Evolutionary conservation across 2,113 vertebrate species (phyloP).

Genomic region (Pycnonotus jocosus): DNA sequence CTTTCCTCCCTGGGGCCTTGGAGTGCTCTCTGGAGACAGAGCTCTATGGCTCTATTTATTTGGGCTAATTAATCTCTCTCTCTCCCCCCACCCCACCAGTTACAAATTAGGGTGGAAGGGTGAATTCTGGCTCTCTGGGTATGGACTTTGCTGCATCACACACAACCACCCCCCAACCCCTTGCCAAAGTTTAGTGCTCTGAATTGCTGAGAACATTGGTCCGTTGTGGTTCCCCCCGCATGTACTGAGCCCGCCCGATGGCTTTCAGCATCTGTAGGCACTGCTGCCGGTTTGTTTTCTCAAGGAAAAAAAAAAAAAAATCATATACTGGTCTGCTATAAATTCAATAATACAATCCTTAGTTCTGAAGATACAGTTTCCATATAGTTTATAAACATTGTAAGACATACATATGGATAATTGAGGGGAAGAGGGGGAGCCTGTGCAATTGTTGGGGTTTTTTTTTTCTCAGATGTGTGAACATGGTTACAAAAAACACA

Average conservation of each 20-base stretch:
- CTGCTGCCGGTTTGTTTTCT: slow-evolving; percentile 52
- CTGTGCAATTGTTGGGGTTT: slow-evolving; percentile 53
- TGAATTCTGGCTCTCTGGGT: slow-evolving; percentile 17
- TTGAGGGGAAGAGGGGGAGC: slow-evolving; percentile 17
- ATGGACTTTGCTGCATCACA: background rate
- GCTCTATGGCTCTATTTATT: slow-evolving; percentile 27
- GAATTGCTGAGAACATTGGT: slow-evolving; percentile 64
- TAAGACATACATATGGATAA: slow-evolving; percentile 71
- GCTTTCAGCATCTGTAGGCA: slow-evolving; percentile 40
- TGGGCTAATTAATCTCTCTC: background rate
- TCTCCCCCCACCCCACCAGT: background rate
- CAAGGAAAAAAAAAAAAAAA: slow-evolving; percentile 25
- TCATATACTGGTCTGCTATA: slow-evolving; percentile 63
- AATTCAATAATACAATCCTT: slow-evolving; percentile 70
- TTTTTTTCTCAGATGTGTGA: slow-evolving; percentile 57
- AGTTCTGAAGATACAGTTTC: slow-evolving; percentile 90
- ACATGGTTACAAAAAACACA: slow-evolving; percentile 71
- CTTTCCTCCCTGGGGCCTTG: background rate
- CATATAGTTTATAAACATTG: slow-evolving; percentile 87
- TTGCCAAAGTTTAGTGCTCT: slow-evolving; percentile 34
- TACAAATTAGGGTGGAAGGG: background rate
- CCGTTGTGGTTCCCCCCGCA: slow-evolving; percentile 41
- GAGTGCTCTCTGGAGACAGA: background rate
- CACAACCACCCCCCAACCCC: background rate
- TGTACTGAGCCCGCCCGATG: background rate